Evolutionary conservation across 1,140 invertebrate species (phyloP), one percentile per base, ranked within the genome.

Genomic region (Aporrectodea caliginosa): DNA sequence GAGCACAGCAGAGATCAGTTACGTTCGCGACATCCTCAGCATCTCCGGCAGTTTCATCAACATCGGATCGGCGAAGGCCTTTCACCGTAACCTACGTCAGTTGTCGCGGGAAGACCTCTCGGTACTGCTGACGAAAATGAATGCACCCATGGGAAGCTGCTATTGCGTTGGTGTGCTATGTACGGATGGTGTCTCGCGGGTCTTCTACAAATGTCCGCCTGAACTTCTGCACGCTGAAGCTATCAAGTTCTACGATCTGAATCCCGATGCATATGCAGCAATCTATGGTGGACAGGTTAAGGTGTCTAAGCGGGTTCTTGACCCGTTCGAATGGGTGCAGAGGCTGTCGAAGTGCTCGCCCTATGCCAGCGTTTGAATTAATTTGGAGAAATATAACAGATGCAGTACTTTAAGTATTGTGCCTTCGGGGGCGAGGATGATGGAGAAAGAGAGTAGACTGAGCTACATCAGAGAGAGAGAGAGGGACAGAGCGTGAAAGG

Each of bases 41-140:
- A 76, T 76, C 29, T 76, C 75, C 1, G 75, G 75, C 14, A 68
- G 35, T 35, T 76, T 76, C 35, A 35, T 76, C 2, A 76, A 76
- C 75, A 76, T 76, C 35, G 75, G 75, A 35, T 76, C 75, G 1
- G 75, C 35, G 27, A 76, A 76, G 35, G 75, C 75, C 1, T 76
- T 76, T 27, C 75, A 76, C n/a, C 75, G 43, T 27, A 76, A 68
- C 75, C 35, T 76, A 16, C 33, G 75, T n/a, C 32, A 30, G 16
- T 31, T 76, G 16, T 76, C 75, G 1, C 33, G 43, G 33, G 33
- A 32, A 2, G 35, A 58, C 29, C 75, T 76, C 16, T 76, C 75
- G 16, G 35, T 29, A 1, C 32, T 76, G 1, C 27, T 76, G 1
- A 76, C 34, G 32, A 76, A 76, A 22, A 76, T 76, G 75, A 35